Evolutionary conservation across 1,140 invertebrate genomes (phyloP).

Genomic region (Panagrolaimus sp.): DNA sequence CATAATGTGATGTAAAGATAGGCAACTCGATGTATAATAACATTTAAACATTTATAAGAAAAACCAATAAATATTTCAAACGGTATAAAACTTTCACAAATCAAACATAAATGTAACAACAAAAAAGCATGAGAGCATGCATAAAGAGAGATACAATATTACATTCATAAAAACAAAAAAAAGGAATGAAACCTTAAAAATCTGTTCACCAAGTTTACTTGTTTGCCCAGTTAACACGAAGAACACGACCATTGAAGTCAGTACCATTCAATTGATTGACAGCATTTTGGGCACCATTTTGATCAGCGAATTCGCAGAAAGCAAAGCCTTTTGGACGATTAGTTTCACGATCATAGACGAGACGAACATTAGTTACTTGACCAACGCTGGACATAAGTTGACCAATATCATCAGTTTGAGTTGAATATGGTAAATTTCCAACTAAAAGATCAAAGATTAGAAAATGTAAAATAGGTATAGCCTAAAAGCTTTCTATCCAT

Average conservation of each 20-base stretch:
- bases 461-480: neutral
- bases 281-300: conserved; percentile 88
- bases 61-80: too few species aligned
- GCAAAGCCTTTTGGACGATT: conserved; percentile 99
- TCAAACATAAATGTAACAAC: too few species aligned
- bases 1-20: too few species aligned
- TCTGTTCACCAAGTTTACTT: conserved; percentile 28
- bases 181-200: too few species aligned
- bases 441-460: conserved; percentile 63
- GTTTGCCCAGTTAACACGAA: conserved; percentile 74
- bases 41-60: too few species aligned
- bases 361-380: conserved; percentile 68
- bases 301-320: conserved; percentile 97
- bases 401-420: conserved; percentile 95
- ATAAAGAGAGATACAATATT: too few species aligned
- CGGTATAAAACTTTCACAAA: too few species aligned
- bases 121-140: too few species aligned
- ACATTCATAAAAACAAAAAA: too few species aligned
- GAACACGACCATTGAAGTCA: conserved; percentile 89
- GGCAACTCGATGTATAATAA: too few species aligned
- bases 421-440: conserved; percentile 98
- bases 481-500: neutral
- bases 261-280: conserved; percentile 96
- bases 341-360: conserved; percentile 96
- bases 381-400: conserved; percentile 97